Base-by-base conservation (phyloP, 2,888 invertebrate species). In the Platycheirus albimanus region DNA sequence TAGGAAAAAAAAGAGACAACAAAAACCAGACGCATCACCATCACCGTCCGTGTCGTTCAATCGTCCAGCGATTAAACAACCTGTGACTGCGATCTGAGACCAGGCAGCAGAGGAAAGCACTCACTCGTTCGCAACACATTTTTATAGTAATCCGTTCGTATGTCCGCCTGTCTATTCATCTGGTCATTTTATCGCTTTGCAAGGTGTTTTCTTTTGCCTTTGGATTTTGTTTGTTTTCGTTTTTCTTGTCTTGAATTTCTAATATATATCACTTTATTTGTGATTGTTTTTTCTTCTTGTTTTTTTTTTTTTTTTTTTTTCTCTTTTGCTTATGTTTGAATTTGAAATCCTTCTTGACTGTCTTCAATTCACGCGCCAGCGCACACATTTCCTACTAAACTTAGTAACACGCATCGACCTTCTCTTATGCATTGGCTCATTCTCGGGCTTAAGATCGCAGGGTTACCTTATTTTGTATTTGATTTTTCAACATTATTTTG, bases 351-450 rank as follows among this genome's bases (percentile, higher is more conserved):
- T 41, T 54, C 38, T n/a, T n/a, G n/a, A n/a, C n/a, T n/a, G n/a
- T 30, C 20, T 49, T 43, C 38, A 54, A 61, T 45, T 45, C 45
- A 45, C 52, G 49, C 67, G 71, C 66, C 3, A 56, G 38, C 38
- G 38, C 56, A 56, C 56, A 52, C 61, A 74, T 66, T 76, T 61
- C 58, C 69, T 70, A 69, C 66, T 76, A 63, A n/a, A n/a, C n/a
- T n/a, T n/a, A 75, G 63, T 76, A 76, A 66, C 80, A 80, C 76
- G 69, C 76, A 76, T 70, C 76, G 80, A 80, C 64, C 76, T 75
- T 69, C 49, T n/a, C n/a, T n/a, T n/a, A n/a, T 66, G 76, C 69
- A n/a, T 38, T 64, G 43, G 41, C 61, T 61, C 41, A 36, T 41
- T n/a, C 41, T 41, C 11, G 24, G 41, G 11, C 41, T 41, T 20